These are phyloP conservation scores for Ceratothoa steindachneri DNA, from an alignment of 2,888 invertebrate genomes.

Conservation along the genomic window DNA sequence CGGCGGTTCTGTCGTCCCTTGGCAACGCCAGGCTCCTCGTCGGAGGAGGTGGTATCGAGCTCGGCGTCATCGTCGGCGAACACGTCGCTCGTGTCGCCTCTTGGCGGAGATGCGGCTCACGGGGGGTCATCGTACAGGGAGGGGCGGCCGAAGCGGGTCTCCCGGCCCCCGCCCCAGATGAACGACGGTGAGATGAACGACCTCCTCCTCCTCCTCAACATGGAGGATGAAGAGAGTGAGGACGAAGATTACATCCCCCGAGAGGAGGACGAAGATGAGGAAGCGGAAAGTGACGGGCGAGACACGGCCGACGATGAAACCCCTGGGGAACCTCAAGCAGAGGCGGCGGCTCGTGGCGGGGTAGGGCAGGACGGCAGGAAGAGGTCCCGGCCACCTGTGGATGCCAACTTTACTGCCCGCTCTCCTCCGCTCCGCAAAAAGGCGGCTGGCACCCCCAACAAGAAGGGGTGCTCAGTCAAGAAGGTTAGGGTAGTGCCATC, in stretches of 20 bases:
- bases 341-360: conserved; percentile 13
- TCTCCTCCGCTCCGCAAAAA: not conserved
- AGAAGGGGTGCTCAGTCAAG: not conserved
- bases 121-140: conserved; percentile 25
- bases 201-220: conserved; percentile 40
- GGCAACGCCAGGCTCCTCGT: not conserved
- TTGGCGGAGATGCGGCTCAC: not conserved
- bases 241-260: conserved; percentile 46
- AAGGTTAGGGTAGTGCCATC: not conserved
- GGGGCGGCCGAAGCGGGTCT: conserved; percentile 34
- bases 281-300: conserved; percentile 24
- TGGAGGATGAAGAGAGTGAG: conserved; percentile 47
- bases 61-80: not conserved
- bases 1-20: too few species aligned
- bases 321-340: conserved; percentile 5
- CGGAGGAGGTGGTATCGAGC: not conserved
- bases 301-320: conserved; percentile 9
- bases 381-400: not conserved
- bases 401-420: not conserved
- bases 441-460: not conserved
- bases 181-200: conserved; percentile 44
- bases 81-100: not conserved
- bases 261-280: conserved; percentile 26
- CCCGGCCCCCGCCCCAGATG: conserved; percentile 32
- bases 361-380: not conserved